Percentiles rank a stretch among this genome's conserved stretches.
Conservation (phyloP, 2,113 vertebrate genomes). For the Fregata magnificens region DNA sequence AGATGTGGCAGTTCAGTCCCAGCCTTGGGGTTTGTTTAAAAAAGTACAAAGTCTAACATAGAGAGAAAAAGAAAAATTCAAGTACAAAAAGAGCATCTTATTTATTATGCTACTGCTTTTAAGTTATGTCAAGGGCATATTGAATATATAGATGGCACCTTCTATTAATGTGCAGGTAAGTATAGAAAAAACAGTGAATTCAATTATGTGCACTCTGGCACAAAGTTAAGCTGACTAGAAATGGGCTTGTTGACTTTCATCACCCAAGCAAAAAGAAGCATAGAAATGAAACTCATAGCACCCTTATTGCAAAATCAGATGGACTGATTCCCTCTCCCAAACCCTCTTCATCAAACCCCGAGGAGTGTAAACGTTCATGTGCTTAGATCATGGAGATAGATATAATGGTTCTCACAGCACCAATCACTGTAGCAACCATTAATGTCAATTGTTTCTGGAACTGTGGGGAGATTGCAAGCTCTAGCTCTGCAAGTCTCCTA, state of each 20-base stretch:
- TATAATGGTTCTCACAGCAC: background rate
- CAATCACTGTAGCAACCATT: background rate
- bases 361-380: background rate
- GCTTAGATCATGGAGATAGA: background rate
- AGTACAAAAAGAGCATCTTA: background rate
- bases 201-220: background rate
- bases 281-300: background rate
- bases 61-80: constrained; percentile 15
- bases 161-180: background rate
- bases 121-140: constrained; percentile 6
- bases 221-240: background rate
- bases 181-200: background rate
- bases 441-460: background rate
- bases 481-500: background rate
- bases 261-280: background rate
- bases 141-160: background rate
- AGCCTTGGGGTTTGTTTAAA: background rate
- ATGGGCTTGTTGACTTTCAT: background rate
- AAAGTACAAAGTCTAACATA: constrained; percentile 1
- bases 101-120: constrained; percentile 4
- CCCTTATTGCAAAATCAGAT: background rate
- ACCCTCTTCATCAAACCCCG: background rate
- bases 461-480: background rate
- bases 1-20: constrained; percentile 15
- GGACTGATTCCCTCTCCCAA: background rate